A percentile compares a stretch with the other conserved stretches of the same genome.
Conservation (phyloP, 2,113 vertebrate species). For the Callithrix jacchus region DNA sequence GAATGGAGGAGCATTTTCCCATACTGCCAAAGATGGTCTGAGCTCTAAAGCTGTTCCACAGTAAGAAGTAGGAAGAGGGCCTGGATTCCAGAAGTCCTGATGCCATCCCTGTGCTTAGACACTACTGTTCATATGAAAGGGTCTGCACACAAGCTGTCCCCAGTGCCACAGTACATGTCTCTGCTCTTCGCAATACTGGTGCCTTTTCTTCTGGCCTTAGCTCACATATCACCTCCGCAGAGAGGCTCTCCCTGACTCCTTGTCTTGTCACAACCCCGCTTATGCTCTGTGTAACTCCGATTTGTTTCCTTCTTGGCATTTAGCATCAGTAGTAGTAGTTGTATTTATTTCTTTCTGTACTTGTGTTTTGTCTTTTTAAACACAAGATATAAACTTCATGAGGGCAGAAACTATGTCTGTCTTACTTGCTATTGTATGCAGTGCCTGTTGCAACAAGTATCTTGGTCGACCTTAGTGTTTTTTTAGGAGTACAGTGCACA, state of each 20-base stretch:
- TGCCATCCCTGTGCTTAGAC: background rate
- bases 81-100: background rate
- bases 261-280: background rate
- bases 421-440: background rate
- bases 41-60: background rate
- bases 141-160: background rate
- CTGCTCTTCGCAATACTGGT: background rate
- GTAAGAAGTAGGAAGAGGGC: background rate
- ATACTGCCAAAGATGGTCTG: background rate
- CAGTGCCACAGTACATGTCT: background rate
- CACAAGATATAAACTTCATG: background rate
- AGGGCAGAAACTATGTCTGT: background rate
- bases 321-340: background rate
- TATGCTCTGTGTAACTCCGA: background rate
- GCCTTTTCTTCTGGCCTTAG: background rate
- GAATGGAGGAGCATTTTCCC: background rate
- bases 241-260: background rate
- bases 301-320: background rate
- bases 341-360: background rate
- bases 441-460: background rate
- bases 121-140: background rate
- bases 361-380: slow-evolving; percentile 26
- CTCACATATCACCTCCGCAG: background rate
- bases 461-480: background rate
- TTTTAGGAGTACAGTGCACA: too few species aligned